Evolutionary conservation across 53 echinoderm and acorn worm genomes (phyloP).

Genomic region (Echinarachnius parma): DNA sequence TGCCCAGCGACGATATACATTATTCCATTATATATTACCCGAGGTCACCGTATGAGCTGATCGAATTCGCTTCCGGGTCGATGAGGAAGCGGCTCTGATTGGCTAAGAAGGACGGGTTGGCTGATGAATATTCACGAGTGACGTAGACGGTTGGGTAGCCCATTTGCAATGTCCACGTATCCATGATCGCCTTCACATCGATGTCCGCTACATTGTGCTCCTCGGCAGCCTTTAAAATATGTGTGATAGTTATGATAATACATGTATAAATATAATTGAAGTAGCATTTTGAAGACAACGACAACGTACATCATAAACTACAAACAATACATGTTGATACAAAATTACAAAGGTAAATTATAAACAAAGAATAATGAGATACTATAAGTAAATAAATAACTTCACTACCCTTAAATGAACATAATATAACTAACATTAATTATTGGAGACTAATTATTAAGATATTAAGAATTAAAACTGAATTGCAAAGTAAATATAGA

Average conservation of each 20-base stretch:
- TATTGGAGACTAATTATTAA: too few relatives aligned
- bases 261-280: neutral
- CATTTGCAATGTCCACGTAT: conserved; percentile 77
- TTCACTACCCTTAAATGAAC: too few relatives aligned
- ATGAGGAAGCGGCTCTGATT: conserved; percentile 67
- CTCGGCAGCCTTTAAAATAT: conserved; percentile 57
- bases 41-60: conserved; percentile 54
- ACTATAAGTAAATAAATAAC: too few relatives aligned
- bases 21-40: conserved; percentile 71
- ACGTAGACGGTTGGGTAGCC: conserved; percentile 62
- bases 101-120: conserved; percentile 39
- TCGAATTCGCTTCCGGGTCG: conserved; percentile 55
- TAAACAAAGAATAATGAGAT: too few relatives aligned
- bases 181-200: conserved; percentile 62
- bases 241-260: too few relatives aligned
- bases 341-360: too few relatives aligned
- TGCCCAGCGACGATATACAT: too few relatives aligned
- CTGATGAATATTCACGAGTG: conserved; percentile 54
- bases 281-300: neutral
- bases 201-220: conserved; percentile 51
- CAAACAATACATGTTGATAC: too few relatives aligned
- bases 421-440: too few relatives aligned
- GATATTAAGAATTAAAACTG: too few relatives aligned
- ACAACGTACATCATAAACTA: neutral
- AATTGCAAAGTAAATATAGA: neutral